Conservation (phyloP, 2,797 vertebrate genomes). For the Sphaeramia orbicularis region DNA sequence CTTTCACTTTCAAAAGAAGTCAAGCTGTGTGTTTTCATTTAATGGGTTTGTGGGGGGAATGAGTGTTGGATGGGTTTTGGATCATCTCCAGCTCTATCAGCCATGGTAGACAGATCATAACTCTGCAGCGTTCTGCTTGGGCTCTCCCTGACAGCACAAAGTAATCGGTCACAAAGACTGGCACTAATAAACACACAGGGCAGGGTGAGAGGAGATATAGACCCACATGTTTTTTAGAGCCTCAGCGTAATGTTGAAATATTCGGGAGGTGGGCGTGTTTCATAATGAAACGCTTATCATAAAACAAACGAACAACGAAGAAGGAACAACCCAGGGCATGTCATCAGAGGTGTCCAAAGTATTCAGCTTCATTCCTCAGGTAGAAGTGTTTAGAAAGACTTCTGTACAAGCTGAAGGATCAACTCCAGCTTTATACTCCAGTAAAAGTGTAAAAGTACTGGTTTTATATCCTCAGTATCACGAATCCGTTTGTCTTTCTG, state of each 20-base stretch:
- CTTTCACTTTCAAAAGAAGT: constrained; percentile 43
- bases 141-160: constrained; percentile 37
- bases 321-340: too few relatives aligned
- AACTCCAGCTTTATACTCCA: too few relatives aligned
- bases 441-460: too few relatives aligned
- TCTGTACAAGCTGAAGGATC: too few relatives aligned
- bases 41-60: constrained; percentile 9
- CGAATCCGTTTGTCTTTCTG: too few relatives aligned
- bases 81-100: constrained; percentile 48
- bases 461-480: too few relatives aligned
- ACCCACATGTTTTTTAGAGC: constrained; percentile 10
- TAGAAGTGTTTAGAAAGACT: too few relatives aligned
- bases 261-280: constrained; percentile 16
- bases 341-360: too few relatives aligned
- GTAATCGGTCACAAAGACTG: constrained; percentile 52
- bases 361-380: too few relatives aligned
- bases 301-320: constrained; percentile 5
- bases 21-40: constrained; percentile 42
- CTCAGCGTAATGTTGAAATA: constrained; percentile 19
- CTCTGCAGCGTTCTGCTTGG: constrained; percentile 26
- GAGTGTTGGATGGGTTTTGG: constrained; percentile 25
- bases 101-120: constrained; percentile 49
- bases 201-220: constrained; percentile 31
- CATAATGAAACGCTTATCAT: constrained; percentile 41
- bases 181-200: constrained; percentile 13